These are phyloP conservation scores for Panzeria rudis DNA, from an alignment of 2,888 invertebrate genomes.

Conservation along the genomic window DNA sequence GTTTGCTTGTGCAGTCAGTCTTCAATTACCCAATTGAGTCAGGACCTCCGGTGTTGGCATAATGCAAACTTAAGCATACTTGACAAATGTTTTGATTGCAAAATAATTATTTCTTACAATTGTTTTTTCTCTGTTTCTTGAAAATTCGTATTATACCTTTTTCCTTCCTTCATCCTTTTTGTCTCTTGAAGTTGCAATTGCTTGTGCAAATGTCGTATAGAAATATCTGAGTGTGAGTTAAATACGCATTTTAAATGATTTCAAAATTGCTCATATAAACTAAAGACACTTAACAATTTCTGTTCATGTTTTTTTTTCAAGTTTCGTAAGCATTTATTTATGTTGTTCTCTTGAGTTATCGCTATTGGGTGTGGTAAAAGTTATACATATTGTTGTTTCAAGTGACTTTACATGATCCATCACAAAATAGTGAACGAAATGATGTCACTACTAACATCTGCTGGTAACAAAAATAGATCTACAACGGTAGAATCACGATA, in stretches of 20 bases:
- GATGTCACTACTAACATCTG: no score
- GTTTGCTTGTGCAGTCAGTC: conserved; percentile 42
- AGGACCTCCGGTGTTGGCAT: conserved; percentile 48
- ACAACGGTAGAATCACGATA: no score
- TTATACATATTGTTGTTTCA: not conserved
- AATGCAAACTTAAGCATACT: conserved; percentile 61
- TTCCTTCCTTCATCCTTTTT: not conserved
- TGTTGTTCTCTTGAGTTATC: conserved; percentile 2
- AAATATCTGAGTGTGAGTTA: conserved; percentile 28
- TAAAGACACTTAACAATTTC: conserved; percentile 45
- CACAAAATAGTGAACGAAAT: no score
- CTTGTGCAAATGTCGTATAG: no score
- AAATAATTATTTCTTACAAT: conserved; percentile 57
- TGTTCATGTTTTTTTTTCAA: conserved; percentile 20
- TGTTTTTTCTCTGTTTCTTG: conserved; percentile 11
- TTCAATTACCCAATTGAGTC: conserved; percentile 68
- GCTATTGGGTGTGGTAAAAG: conserved; percentile 14
- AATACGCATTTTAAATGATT: conserved; percentile 62
- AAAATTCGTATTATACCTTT: conserved; percentile 34
- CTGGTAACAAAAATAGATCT: no score
- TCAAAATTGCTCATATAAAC: conserved; percentile 56
- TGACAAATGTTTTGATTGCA: conserved; percentile 69
- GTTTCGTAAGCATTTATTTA: conserved; percentile 23
- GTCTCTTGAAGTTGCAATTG: conserved; percentile 11
- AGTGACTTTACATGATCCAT: not conserved